A percentile compares a stretch with the other conserved stretches of the same genome.
Conservation (phyloP, 2,797 vertebrate species). For the Florisuga fusca region DNA sequence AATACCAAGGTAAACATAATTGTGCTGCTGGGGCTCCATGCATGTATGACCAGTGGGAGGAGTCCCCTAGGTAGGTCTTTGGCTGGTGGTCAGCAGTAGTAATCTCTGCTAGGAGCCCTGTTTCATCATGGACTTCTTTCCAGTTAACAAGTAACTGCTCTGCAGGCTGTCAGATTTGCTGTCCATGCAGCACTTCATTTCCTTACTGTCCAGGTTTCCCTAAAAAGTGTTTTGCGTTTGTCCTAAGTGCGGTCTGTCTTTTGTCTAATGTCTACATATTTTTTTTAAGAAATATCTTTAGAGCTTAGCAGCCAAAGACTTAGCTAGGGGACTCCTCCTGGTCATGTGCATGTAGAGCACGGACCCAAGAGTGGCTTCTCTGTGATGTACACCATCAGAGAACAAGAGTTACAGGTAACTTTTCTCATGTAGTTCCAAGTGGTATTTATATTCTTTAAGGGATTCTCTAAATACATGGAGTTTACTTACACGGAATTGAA, state of each 20-base stretch:
- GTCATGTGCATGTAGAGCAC: slow-evolving; percentile 65
- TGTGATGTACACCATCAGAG: slow-evolving; percentile 65
- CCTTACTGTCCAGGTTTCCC: background rate
- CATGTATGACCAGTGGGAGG: slow-evolving; percentile 13
- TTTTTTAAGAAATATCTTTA: slow-evolving; percentile 49
- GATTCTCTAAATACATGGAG: background rate
- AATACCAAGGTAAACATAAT: background rate
- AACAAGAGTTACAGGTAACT: slow-evolving; percentile 57
- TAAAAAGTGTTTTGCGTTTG: background rate
- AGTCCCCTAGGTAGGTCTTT: slow-evolving; percentile 49
- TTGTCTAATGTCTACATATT: slow-evolving; percentile 34
- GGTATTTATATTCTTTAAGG: background rate
- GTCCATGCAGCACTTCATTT: background rate
- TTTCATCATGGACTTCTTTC: background rate
- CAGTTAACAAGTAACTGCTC: background rate
- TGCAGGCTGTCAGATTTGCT: background rate
- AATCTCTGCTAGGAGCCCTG: background rate
- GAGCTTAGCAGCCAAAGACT: slow-evolving; percentile 55
- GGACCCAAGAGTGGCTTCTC: slow-evolving; percentile 61
- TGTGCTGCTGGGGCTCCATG: slow-evolving; percentile 53
- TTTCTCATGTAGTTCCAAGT: slow-evolving; percentile 21
- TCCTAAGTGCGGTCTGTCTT: background rate
- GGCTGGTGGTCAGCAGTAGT: slow-evolving; percentile 12
- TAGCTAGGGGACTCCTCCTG: slow-evolving; percentile 63
- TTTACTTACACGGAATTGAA: background rate